Conservation (phyloP, 2,888 invertebrate species). For the Stomorhina lunata region DNA sequence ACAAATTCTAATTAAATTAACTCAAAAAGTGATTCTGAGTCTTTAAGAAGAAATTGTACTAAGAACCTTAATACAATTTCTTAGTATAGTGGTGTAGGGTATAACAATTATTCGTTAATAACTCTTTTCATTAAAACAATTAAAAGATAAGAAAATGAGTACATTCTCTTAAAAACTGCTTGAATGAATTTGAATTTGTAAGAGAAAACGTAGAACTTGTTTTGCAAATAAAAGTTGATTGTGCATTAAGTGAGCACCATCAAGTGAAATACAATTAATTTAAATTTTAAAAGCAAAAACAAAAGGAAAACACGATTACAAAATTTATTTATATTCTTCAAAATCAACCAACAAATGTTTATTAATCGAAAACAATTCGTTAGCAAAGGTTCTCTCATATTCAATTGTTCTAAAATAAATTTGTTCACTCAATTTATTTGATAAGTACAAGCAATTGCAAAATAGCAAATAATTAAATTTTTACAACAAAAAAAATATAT, state of each 20-base stretch:
- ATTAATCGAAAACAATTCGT: conserved; percentile 48
- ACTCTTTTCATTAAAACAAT: not conserved
- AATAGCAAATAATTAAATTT: not conserved
- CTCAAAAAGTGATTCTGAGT: too few species aligned
- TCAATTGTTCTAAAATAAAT: not conserved
- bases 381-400: conserved; percentile 33
- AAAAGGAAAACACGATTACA: not conserved
- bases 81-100: not conserved
- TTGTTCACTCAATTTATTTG: conserved; percentile 2
- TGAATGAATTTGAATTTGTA: not conserved
- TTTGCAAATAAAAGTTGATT: too few species aligned
- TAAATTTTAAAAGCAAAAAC: not conserved
- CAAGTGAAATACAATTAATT: too few species aligned
- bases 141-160: not conserved
- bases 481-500: not conserved
- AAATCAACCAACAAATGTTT: conserved; percentile 40
- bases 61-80: too few species aligned
- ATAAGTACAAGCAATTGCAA: not conserved
- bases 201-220: not conserved
- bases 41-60: too few species aligned
- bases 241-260: too few species aligned
- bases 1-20: too few species aligned
- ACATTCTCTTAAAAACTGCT: conserved; percentile 29
- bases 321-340: not conserved
- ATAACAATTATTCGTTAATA: not conserved